Evolutionary conservation across 2,113 vertebrate species (phyloP).

Genomic region (Sander lucioperca): DNA sequence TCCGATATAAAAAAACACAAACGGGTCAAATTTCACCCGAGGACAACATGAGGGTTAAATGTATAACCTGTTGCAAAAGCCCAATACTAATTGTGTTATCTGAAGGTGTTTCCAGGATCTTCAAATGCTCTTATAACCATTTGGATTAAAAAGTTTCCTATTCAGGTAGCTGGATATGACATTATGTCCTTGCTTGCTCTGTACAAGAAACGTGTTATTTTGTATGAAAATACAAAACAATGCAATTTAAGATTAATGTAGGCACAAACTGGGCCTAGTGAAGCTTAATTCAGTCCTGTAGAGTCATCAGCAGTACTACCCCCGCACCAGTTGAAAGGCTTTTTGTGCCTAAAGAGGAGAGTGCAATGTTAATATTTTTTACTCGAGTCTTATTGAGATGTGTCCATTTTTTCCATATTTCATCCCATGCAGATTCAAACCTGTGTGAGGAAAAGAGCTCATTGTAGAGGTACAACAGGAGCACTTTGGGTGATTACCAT

Average conservation of each 20-base stretch:
- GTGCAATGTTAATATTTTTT: constrained; percentile 56
- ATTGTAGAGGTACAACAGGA: constrained; percentile 13
- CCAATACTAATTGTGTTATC: too few species aligned
- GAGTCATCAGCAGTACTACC: background rate
- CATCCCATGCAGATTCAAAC: constrained; percentile 13
- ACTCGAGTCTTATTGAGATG: constrained; percentile 71
- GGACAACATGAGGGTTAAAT: too few species aligned
- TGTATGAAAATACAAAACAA: background rate
- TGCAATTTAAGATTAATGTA: background rate
- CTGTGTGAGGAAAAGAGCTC: constrained; percentile 1
- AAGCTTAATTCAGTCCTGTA: background rate
- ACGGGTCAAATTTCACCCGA: too few species aligned
- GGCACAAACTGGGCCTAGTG: background rate
- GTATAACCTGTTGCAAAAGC: too few species aligned
- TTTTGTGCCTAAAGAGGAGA: constrained; percentile 67
- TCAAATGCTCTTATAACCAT: too few species aligned
- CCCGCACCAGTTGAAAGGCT: constrained; percentile 17
- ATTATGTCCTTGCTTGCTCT: background rate
- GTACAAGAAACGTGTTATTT: background rate
- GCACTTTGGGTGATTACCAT: constrained; percentile 61
- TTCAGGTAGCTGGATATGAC: background rate
- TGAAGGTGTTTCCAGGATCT: too few species aligned
- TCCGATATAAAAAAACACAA: too few species aligned
- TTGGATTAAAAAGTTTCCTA: background rate
- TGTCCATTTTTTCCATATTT: constrained; percentile 24